Conservation (phyloP, 2,797 vertebrate genomes). For the Pseudopleuronectes americanus region DNA sequence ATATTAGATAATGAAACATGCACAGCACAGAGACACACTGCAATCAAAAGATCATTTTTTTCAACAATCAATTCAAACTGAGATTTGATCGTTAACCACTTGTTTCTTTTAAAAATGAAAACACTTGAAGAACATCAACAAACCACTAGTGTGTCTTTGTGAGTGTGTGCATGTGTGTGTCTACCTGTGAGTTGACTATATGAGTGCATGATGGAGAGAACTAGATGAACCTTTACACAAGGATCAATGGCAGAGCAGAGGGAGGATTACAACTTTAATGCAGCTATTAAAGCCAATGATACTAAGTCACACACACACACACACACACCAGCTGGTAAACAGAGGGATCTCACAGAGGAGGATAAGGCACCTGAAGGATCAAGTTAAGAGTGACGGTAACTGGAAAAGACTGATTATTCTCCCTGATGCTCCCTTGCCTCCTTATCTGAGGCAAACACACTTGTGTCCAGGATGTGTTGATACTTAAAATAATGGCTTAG, state of each 20-base stretch:
- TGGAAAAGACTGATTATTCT: conserved; percentile 11
- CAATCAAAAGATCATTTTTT: background rate
- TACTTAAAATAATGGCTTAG: background rate
- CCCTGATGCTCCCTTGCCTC: background rate
- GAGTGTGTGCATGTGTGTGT: conserved; percentile 1
- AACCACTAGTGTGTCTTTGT: background rate
- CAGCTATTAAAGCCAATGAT: conserved; percentile 34
- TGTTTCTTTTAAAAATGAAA: background rate
- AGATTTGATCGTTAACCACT: background rate
- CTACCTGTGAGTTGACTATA: conserved; percentile 4
- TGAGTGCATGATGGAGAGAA: conserved; percentile 10
- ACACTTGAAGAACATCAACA: background rate
- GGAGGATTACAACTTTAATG: conserved; percentile 47
- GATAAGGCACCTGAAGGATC: conserved; percentile 5
- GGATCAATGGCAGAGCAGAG: conserved; percentile 37
- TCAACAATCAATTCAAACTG: background rate
- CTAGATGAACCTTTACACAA: conserved; percentile 32
- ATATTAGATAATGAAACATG: background rate
- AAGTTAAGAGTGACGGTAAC: conserved; percentile 14
- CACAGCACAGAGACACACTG: background rate
- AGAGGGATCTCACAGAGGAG: conserved; percentile 8
- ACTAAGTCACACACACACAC: conserved; percentile 8
- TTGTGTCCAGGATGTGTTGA: background rate
- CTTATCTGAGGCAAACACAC: conserved; percentile 21
- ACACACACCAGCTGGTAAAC: conserved; percentile 7